Conservation (phyloP, 2,113 vertebrate genomes). For the Misgurnus mizolepis region DNA sequence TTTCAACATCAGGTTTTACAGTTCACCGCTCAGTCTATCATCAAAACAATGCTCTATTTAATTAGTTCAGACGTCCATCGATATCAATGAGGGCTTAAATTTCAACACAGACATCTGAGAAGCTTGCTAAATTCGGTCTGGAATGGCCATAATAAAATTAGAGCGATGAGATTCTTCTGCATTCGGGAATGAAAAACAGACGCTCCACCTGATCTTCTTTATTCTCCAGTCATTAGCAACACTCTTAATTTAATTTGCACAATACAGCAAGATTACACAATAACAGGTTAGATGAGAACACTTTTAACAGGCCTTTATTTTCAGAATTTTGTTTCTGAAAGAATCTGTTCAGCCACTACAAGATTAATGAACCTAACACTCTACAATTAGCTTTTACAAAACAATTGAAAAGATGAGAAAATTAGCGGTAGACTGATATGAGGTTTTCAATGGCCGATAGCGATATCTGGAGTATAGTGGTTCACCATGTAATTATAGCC, state of each 20-base stretch:
- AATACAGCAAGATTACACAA: slow-evolving; percentile 38
- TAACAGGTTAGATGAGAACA: slow-evolving; percentile 27
- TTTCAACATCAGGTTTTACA: slow-evolving; percentile 24
- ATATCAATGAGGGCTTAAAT: slow-evolving; percentile 62
- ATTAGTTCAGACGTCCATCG: slow-evolving; percentile 61
- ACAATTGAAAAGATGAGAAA: background rate
- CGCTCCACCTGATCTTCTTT: slow-evolving; percentile 28
- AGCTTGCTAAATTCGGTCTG: slow-evolving; percentile 54
- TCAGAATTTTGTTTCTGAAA: background rate
- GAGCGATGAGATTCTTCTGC: slow-evolving; percentile 48
- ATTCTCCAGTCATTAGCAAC: slow-evolving; percentile 50
- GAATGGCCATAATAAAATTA: slow-evolving; percentile 67
- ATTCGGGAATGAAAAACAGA: slow-evolving; percentile 39
- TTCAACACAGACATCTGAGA: slow-evolving; percentile 65
- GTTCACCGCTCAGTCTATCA: slow-evolving; percentile 53
- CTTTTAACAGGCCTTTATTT: background rate
- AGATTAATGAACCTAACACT: background rate
- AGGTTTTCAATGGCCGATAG: no score
- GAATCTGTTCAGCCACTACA: background rate
- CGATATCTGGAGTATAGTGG: no score
- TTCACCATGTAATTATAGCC: no score
- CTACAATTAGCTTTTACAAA: background rate
- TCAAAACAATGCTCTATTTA: slow-evolving; percentile 59
- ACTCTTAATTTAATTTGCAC: slow-evolving; percentile 42
- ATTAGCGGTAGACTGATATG: background rate